Evolutionary conservation across 2,888 invertebrate species (phyloP).

Genomic region (Andrena bicolor): DNA sequence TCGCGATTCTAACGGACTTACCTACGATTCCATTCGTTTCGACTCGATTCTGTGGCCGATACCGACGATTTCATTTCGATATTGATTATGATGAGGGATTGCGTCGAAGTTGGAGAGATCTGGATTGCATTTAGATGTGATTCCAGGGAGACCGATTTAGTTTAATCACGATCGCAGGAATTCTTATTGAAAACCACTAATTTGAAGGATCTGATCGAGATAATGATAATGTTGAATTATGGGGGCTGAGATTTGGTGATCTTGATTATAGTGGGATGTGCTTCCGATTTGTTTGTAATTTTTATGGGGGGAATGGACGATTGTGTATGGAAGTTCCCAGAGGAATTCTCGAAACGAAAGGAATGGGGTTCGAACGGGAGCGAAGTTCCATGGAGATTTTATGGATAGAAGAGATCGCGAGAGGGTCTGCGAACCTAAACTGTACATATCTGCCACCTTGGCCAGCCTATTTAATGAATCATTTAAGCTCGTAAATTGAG

Average conservation of each 20-base stretch:
- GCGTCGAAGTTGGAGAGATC: no score
- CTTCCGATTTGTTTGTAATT: background rate
- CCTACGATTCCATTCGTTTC: background rate
- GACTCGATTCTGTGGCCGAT: no score
- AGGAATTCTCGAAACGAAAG: background rate
- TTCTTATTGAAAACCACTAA: no score
- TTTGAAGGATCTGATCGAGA: no score
- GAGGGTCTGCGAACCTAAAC: slow-evolving; percentile 35
- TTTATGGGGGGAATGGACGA: background rate
- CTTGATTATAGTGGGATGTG: background rate
- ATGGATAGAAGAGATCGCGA: background rate
- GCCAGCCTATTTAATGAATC: slow-evolving; percentile 59
- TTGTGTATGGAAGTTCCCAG: background rate
- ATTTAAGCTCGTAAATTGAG: slow-evolving; percentile 47
- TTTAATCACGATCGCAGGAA: no score
- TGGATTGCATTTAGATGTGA: no score
- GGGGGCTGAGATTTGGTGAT: no score
- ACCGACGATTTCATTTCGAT: no score
- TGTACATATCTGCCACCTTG: slow-evolving; percentile 66
- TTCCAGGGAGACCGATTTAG: no score
- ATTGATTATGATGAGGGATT: no score
- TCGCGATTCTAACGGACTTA: background rate
- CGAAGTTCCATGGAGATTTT: background rate
- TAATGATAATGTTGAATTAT: no score
- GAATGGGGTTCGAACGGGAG: background rate